phyloP scores from a whole-genome alignment of 1,140 invertebrate species.

The Proctacanthus coquilletti region DNA sequence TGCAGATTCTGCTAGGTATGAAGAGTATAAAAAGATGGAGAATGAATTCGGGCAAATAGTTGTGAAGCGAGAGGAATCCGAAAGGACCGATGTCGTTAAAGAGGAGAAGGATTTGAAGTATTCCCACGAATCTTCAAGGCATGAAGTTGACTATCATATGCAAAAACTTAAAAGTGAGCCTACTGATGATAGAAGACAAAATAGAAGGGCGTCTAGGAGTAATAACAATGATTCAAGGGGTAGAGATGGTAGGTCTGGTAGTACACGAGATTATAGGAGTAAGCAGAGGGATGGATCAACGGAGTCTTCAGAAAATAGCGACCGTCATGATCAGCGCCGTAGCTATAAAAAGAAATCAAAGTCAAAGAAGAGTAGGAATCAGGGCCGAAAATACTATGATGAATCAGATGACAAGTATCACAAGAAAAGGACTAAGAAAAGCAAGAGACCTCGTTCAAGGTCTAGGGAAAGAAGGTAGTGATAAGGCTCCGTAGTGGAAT shows the following conservation, averaged over 20 bases:
- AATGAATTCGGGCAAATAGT: constrained; percentile 23
- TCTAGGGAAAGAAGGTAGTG: constrained; percentile 12
- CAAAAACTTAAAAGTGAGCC: constrained; percentile 3
- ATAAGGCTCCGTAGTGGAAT: too few species aligned
- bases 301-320: not conserved
- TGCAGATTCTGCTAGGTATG: constrained; percentile 49
- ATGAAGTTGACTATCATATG: constrained; percentile 6
- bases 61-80: constrained; percentile 9
- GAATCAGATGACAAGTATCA: constrained; percentile 13
- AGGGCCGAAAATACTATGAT: not conserved
- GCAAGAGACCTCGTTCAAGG: constrained; percentile 22
- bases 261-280: too few species aligned
- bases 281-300: too few species aligned
- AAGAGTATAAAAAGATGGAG: constrained; percentile 46
- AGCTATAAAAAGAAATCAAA: constrained; percentile 18
- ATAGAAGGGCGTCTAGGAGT: constrained; percentile 7
- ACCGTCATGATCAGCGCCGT: not conserved
- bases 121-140: constrained; percentile 1
- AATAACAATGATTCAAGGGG: constrained; percentile 1
- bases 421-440: constrained; percentile 28
- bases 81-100: constrained; percentile 4
- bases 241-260: not conserved
- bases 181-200: constrained; percentile 1
- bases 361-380: constrained; percentile 13
- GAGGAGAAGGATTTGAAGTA: constrained; percentile 8